These are phyloP conservation scores for Lampris incognitus DNA, from an alignment of 2,113 vertebrate genomes.

Conservation along the genomic window DNA sequence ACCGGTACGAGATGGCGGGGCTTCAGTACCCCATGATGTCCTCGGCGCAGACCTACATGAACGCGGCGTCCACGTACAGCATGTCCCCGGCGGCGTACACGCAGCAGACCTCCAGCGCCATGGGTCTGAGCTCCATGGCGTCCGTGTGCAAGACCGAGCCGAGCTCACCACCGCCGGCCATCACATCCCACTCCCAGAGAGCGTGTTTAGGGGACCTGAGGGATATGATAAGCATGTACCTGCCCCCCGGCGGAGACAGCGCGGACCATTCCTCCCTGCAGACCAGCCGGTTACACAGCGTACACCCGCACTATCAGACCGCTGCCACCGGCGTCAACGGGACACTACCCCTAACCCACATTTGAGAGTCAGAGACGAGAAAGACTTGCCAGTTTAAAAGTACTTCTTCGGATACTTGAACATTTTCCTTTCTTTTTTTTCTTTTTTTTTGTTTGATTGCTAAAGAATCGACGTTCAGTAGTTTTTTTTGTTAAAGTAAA, in stretches of 20 bases:
- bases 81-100: conserved; percentile 90
- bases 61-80: conserved; percentile 90
- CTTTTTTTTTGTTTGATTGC: conserved; percentile 53
- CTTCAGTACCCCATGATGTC: conserved; percentile 99
- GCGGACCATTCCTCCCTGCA: conserved; percentile 91
- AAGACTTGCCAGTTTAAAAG: conserved; percentile 58
- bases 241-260: conserved; percentile 94
- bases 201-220: conserved; percentile 97
- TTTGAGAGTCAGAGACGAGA: conserved; percentile 79
- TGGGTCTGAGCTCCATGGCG: conserved; percentile 92
- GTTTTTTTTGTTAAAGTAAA: conserved; percentile 50
- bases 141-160: conserved; percentile 96
- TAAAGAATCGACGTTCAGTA: conserved; percentile 72
- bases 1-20: conserved; percentile 96
- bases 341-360: conserved; percentile 97
- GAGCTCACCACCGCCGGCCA: conserved; percentile 94
- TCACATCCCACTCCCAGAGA: conserved; percentile 95
- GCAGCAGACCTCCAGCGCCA: conserved; percentile 89
- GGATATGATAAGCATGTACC: conserved; percentile 99
- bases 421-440: conserved; percentile 45
- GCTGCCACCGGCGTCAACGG: conserved; percentile 93
- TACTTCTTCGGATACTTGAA: conserved; percentile 85
- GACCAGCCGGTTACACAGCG: conserved; percentile 92
- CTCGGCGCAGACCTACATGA: conserved; percentile 95
- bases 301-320: conserved; percentile 97